Evolutionary conservation across 1,140 invertebrate species (phyloP), one percentile per base, ranked within the genome.

Genomic region (Drosophila simulans): DNA sequence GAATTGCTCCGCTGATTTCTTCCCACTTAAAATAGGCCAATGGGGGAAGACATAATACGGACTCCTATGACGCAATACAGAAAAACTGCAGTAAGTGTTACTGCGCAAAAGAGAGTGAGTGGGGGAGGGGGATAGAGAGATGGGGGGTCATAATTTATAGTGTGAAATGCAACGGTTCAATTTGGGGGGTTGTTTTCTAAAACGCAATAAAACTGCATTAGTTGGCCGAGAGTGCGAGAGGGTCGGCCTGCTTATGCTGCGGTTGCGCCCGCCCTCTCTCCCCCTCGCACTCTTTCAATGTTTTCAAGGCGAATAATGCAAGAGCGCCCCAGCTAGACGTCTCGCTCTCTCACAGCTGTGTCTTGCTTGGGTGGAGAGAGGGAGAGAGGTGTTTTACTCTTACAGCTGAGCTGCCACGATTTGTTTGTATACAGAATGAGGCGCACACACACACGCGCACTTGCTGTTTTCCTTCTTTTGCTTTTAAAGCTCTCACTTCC

Each of bases 181-280:
- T 51, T 57, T 31, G 62, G 76, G 78, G 80, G 82, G 82, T 84
- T 86, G 74, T 62, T 76, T 53, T 68, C 79, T 88, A 88, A 86
- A 88, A 86, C 82, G 82, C 82, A 86, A 82, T 86, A 86, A 81
- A 85, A 78, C 58, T 88, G 83, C 82, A 88, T 71, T 77, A 84
- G 77, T 64, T 46, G 46, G 22, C 51, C 52, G 64, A 48, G 59
- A 42, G 82, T 82, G 74, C 42, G 70, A 88, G 64, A 57, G 52
- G 45, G 55, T 45, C 43, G 13, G 66, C 60, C 39, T 68, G 60
- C 60, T 43, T 68, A 68, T 68, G 63, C 43, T 57, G 10, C 39
- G 11, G 37, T 22, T 46, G 43, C 63, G 57, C 57, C 54, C 34
- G 52, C 52, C 13, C 35, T 15, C 34, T 8, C 17, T 55, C 59